Evolutionary conservation across 2,888 invertebrate species (phyloP), one percentile per base, ranked within the genome.

Genomic region (Erebia aethiops): DNA sequence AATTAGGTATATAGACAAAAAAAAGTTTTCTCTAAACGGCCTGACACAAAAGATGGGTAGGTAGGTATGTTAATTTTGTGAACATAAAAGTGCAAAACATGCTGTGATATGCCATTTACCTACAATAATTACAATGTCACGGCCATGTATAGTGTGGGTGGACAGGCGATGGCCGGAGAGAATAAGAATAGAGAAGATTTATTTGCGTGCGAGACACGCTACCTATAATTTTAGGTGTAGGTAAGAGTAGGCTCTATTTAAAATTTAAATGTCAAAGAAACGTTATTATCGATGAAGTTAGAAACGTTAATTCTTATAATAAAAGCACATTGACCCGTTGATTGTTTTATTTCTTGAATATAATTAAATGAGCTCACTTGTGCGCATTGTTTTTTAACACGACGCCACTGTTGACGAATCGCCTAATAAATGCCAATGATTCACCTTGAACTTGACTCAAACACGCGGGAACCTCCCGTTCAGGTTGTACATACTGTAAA

Each of bases 401-500:
- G 72, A 70, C 74, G 69, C 65, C 63, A 61, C 67, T 75, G 84
- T 89, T 92, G 91, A 92, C 89, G 90, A 87, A 92, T 91, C 85
- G 82, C 77, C 81, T 82, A 83, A 83, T 86, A 92, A 94, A 94
- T 94, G 92, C 86, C 93, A 93, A 92, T 82, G 93, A 79, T 85
- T 87, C 85, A 81, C 93, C 93, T 92, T 94, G 93, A 94, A 91
- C 93, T 89, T 91, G 87, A 81, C 82, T 84, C 84, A 82, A 86
- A 80, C 84, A 82, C 82, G 86, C 86, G 82, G 83, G 87, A 84
- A 86, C 84, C 84, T 86, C 81, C 83, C 79, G 80, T 73, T 70
- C 41, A 80, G 80, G 80, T 80, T 74, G 80, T 81, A 80, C 75
- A 78, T 77, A 78, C 75, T 75, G 73, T 74, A 74, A 69, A 73